Evolutionary conservation across 2,797 vertebrate species (phyloP), one percentile per base, ranked within the genome.

Genomic region (Poecile montanus): DNA sequence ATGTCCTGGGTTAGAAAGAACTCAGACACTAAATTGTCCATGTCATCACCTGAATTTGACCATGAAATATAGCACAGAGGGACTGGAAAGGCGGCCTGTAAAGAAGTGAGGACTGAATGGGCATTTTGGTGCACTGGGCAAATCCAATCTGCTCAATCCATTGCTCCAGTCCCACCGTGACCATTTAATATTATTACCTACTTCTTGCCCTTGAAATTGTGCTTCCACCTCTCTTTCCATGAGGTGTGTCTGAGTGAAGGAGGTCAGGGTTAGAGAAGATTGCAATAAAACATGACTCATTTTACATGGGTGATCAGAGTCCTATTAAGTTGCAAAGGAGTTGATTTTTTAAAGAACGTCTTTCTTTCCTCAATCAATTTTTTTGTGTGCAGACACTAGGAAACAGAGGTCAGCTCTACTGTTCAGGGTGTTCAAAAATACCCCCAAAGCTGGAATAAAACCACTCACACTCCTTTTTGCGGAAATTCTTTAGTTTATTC

Each of bases 1-100:
- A 98, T 98, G 98, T 98, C 98, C 97, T 97, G 97, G 93, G 96
- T 98, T 98, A 98, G 96, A 98, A 98, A 98, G 98, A 98, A 98
- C 98, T 98, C 98, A 98, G 98, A 98, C 97, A 98, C 98, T 98
- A 99, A 99, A 99, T 98, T 98, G 98, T 98, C 98, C 97, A 93
- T 99, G 98, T 99, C 98, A 99, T 98, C 98, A 73, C 98, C 97
- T 97, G 96, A 94, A 98, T 96, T 97, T 98, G 97, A 97, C 98
- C 89, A 95, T 98, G 98, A 99, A 99, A 98, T 98, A 98, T 97
- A 95, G 97, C 96, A 97, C 82, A 95, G 93, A 88, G 93, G 94
- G 96, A 97, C 97, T 97, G 97, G 98, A 98, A 98, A 98, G 98
- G 98, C 97, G 96, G 92, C 83, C 94, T 86, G 97, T 96, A 88